Evolutionary conservation across 2,888 invertebrate genomes (phyloP), one percentile per base, ranked within the genome.

Genomic region (Diadegma fenestrale): DNA sequence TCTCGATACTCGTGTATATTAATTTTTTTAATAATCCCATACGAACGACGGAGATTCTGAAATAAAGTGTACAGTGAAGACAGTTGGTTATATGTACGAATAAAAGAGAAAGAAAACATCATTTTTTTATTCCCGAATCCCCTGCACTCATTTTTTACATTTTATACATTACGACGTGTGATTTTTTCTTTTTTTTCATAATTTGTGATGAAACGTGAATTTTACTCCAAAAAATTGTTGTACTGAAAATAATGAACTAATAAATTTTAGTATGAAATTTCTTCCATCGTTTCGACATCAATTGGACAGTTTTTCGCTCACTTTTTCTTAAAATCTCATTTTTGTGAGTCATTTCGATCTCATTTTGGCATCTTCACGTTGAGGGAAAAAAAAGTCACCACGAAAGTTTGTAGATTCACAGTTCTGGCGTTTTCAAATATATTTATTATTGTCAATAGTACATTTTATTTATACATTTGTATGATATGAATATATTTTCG

Each of bases 51-150:
- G 87, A 88, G 79, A 78, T 69, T 81, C 37, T 64, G 83, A 82
- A 83, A 84, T 89, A 88, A 88, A 86, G 88, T 90, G 89, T 90
- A 90, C 88, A 89, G 89, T 84, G 89, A 87, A 88, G 89, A 88
- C 88, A 87, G 87, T 89, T 90, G 90, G 87, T 89, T 90, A 88
- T 87, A 88, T 87, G 86, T 89, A 89, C 87, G 88, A 83, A 88
- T 89, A 88, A 91, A 89, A 89, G 82, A 85, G 88, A 87, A 88
- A 87, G 86, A 83, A 85, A 88, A 87, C 75, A 69, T 88, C 81
- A 88, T 66, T 89, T 80, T 83, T 89, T 86, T 72, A 45, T 84
- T 75, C 86, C 84, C 37, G 26, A 51, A 37, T 71, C 22, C 77
- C 75, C 80, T 64, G n/a, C 66, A 76, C 83, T 85, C 80, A 83